Conservation (phyloP, 2,113 vertebrate genomes). For the Pluvialis apricaria region DNA sequence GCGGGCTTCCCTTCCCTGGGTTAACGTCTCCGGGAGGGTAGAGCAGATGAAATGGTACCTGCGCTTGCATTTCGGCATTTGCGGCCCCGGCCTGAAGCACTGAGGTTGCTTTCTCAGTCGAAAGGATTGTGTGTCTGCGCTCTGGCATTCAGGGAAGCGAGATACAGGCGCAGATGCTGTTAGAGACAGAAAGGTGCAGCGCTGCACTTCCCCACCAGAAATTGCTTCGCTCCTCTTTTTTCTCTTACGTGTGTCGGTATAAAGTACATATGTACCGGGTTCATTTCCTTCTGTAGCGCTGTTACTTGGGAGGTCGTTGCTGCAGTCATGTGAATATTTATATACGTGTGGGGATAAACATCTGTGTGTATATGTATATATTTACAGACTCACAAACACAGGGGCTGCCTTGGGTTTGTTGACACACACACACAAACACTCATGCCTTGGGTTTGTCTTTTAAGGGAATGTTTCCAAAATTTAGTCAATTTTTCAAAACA, state of each 20-base stretch:
- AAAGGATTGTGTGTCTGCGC: not conserved
- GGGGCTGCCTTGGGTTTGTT: not conserved
- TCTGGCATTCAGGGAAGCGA: fast-evolving
- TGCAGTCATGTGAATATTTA: not conserved
- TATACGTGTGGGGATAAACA: not conserved
- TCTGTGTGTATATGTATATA: fast-evolving
- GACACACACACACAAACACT: not conserved
- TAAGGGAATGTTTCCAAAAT: not conserved
- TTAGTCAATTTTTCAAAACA: not conserved
- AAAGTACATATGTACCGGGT: fast-evolving
- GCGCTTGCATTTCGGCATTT: not conserved
- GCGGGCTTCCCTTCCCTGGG: not conserved
- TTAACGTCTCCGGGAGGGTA: not conserved
- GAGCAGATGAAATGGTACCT: not conserved
- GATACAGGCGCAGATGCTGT: not conserved
- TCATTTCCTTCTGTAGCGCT: not conserved
- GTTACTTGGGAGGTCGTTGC: not conserved
- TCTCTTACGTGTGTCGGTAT: not conserved
- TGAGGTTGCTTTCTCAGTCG: not conserved
- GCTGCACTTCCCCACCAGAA: not conserved
- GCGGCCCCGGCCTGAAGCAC: not conserved
- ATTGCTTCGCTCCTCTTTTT: not conserved
- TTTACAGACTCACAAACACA: not conserved
- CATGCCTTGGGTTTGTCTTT: fast-evolving
- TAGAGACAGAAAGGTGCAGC: fast-evolving